phyloP scores from a whole-genome alignment of 2,888 invertebrate genomes.

The Chloroclystis v-ata region DNA sequence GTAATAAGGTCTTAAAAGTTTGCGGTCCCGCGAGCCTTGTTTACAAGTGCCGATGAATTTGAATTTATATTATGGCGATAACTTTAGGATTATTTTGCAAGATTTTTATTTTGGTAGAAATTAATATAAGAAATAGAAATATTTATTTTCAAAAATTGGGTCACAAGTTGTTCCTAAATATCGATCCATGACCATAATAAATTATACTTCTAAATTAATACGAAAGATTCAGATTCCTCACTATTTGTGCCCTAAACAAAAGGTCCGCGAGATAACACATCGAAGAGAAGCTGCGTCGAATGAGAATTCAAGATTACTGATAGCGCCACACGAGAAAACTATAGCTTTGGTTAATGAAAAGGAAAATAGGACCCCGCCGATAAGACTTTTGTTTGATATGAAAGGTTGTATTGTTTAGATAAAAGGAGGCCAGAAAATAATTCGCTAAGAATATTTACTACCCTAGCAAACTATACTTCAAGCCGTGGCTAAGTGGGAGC shows the following conservation, averaged over 20 bases:
- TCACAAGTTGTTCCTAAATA: no score
- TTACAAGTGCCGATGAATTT: slow-evolving; percentile 9
- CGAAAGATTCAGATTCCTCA: no score
- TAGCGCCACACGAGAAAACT: not conserved
- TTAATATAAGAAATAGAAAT: no score
- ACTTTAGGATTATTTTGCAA: not conserved
- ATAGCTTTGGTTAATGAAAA: not conserved
- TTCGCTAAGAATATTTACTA: no score
- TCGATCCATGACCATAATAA: no score
- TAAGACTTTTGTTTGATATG: not conserved
- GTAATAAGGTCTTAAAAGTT: slow-evolving; percentile 25
- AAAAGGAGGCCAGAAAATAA: not conserved
- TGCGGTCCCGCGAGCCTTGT: slow-evolving; percentile 9
- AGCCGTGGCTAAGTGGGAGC: no score
- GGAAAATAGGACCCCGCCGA: not conserved
- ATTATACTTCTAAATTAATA: no score
- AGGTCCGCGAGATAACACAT: not conserved
- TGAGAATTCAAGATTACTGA: not conserved
- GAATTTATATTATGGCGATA: not conserved
- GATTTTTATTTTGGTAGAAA: no score
- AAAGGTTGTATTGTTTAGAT: not conserved
- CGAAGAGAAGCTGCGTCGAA: not conserved
- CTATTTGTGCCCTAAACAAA: not conserved
- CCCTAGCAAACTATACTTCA: no score
- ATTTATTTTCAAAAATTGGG: no score